A percentile compares a stretch with the other conserved stretches of the same genome.
phyloP scores from a whole-genome alignment of 35 echinoderm and acorn worm species.

The Diadema setosum region DNA sequence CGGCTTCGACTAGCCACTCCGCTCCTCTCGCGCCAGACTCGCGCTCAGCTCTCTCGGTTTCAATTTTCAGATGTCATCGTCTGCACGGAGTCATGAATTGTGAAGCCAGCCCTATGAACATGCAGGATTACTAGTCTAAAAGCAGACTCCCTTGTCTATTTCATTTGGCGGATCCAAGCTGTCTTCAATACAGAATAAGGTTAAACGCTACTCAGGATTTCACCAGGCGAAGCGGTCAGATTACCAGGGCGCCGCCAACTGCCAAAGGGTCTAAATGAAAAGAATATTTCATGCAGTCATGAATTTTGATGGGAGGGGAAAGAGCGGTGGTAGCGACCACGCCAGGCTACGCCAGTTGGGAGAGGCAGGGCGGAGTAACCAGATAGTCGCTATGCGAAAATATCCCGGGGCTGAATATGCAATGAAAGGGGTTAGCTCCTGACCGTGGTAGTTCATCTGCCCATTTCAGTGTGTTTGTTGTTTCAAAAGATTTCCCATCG shows the following conservation, averaged over 20 bases:
- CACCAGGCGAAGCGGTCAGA: too few species aligned
- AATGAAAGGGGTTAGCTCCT: neutral
- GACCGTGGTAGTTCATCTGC: neutral
- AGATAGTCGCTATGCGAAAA: neutral
- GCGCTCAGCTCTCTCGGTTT: neutral
- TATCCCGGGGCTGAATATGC: constrained; percentile 11
- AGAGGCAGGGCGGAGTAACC: neutral
- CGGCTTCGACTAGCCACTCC: neutral
- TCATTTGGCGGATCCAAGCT: too few species aligned
- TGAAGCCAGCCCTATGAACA: too few species aligned
- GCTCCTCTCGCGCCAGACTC: neutral
- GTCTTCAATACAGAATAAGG: too few species aligned
- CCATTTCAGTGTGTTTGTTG: constrained; percentile 9
- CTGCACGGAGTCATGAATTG: too few species aligned
- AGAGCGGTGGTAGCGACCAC: too few species aligned
- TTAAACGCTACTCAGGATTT: too few species aligned
- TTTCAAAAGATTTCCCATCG: neutral
- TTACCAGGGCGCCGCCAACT: too few species aligned
- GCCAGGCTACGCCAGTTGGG: too few species aligned
- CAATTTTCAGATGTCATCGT: neutral
- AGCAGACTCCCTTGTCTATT: too few species aligned
- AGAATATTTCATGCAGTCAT: neutral
- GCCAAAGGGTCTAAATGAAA: too few species aligned
- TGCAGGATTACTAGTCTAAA: too few species aligned
- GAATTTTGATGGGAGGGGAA: neutral